A percentile compares a stretch with the other conserved stretches of the same genome.
Conservation (phyloP, 2,113 vertebrate genomes). For the Sander vitreus region DNA sequence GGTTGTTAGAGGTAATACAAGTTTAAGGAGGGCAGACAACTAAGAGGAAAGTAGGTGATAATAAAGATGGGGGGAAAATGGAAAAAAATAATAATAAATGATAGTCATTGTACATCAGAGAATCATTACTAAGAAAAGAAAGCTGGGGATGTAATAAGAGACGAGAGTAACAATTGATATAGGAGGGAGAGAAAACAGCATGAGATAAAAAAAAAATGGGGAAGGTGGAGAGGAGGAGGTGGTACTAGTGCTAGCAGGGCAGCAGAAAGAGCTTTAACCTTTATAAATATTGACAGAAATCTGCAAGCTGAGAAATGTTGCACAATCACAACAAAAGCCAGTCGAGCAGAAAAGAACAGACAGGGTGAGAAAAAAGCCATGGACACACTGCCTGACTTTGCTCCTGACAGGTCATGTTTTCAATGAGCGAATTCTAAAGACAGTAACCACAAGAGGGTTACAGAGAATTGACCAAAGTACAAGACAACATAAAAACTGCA, state of each 20-base stretch:
- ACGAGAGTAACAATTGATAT: conserved; percentile 9
- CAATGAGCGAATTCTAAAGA: conserved; percentile 43
- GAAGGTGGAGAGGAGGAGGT: conserved; percentile 34
- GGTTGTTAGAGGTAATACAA: neutral
- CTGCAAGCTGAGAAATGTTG: conserved; percentile 66
- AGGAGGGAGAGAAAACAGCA: conserved; percentile 18
- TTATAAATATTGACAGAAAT: conserved; percentile 75
- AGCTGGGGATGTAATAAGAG: conserved; percentile 11
- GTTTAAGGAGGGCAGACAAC: neutral
- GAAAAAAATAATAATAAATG: conserved; percentile 1
- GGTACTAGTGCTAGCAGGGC: conserved; percentile 12
- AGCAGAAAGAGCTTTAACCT: conserved; percentile 71
- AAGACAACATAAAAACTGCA: conserved; percentile 29
- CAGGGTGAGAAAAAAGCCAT: neutral
- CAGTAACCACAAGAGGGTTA: conserved; percentile 17
- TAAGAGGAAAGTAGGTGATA: neutral
- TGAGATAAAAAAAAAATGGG: conserved; percentile 29
- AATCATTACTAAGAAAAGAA: conserved; percentile 5
- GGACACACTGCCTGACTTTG: conserved; percentile 36
- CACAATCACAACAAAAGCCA: conserved; percentile 52
- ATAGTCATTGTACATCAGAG: neutral
- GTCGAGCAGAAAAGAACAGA: conserved; percentile 47
- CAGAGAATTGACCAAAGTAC: conserved; percentile 17
- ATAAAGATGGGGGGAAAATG: conserved; percentile 1
- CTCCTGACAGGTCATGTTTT: conserved; percentile 53